phyloP scores from a whole-genome alignment of 2,113 vertebrate genomes.

The Anhinga rufa region DNA sequence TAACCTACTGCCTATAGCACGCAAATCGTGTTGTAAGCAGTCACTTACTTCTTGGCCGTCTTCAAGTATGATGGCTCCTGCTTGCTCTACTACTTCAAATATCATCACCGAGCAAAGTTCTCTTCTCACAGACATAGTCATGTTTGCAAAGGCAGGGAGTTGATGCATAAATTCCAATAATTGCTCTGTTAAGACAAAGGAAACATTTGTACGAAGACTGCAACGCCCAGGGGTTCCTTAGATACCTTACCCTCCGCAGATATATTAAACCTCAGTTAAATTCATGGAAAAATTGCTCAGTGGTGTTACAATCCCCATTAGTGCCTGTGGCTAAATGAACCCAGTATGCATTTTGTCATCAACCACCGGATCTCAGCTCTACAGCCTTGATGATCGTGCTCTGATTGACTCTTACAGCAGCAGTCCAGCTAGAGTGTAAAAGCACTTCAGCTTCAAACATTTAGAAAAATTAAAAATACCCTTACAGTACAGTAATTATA shows the following conservation, averaged over 20 bases:
- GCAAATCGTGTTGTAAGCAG: not conserved
- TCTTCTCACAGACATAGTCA: slow-evolving; percentile 97
- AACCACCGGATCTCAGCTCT: not conserved
- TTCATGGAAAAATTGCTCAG: not conserved
- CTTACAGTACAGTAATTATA: not conserved
- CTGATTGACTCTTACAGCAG: not conserved
- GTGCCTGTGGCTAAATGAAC: not conserved
- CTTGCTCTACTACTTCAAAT: slow-evolving; percentile 94
- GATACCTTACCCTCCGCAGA: not conserved
- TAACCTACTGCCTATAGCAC: too few species aligned
- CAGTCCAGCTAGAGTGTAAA: not conserved
- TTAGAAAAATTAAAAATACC: not conserved
- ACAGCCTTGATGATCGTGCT: not conserved
- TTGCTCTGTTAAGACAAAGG: slow-evolving; percentile 78
- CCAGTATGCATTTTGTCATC: not conserved
- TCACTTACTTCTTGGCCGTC: slow-evolving; percentile 87
- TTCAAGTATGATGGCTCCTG: slow-evolving; percentile 86
- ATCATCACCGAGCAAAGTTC: slow-evolving; percentile 96
- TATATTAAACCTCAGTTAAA: not conserved
- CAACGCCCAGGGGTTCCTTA: not conserved
- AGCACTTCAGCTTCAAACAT: not conserved
- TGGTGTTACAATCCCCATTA: not conserved
- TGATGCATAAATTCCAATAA: slow-evolving; percentile 97
- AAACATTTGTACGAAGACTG: not conserved
- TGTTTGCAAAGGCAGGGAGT: slow-evolving; percentile 95